phyloP scores from a whole-genome alignment of 2,797 vertebrate species.

The Halcyon smyrnensis region DNA sequence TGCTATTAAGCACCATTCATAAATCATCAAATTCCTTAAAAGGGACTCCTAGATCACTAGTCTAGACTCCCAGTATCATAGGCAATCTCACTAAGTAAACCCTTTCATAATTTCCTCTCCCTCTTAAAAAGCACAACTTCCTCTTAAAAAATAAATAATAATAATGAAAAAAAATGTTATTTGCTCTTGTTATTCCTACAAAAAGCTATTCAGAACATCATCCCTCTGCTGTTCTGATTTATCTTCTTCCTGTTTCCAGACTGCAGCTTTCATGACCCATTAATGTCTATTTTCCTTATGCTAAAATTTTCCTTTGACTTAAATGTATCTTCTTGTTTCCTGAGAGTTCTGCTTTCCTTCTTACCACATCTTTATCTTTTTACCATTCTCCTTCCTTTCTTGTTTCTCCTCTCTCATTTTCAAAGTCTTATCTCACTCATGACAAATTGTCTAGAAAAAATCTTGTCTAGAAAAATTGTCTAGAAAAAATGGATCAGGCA shows the following conservation, averaged over 20 bases:
- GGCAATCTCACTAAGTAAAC: not conserved
- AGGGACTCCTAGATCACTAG: not conserved
- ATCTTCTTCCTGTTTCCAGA: not conserved
- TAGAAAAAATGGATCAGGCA: not conserved
- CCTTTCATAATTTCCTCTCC: not conserved
- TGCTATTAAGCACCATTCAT: not conserved
- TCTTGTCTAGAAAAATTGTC: not conserved
- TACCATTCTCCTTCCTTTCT: not conserved
- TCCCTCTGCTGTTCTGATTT: not conserved
- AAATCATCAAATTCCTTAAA: not conserved
- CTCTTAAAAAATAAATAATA: not conserved
- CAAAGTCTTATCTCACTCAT: not conserved
- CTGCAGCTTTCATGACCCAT: not conserved
- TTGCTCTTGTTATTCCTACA: not conserved
- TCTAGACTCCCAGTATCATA: not conserved
- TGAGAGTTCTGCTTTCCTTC: not conserved
- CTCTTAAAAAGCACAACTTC: not conserved
- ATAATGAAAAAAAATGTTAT: not conserved
- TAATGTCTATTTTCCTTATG: not conserved
- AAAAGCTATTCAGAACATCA: not conserved
- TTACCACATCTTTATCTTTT: not conserved
- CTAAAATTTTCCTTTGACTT: not conserved
- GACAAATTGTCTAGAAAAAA: not conserved
- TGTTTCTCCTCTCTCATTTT: not conserved
- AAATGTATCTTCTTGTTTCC: not conserved